phyloP scores from a whole-genome alignment of 2,888 invertebrate genomes.

The Holacanthella duospinosa region DNA sequence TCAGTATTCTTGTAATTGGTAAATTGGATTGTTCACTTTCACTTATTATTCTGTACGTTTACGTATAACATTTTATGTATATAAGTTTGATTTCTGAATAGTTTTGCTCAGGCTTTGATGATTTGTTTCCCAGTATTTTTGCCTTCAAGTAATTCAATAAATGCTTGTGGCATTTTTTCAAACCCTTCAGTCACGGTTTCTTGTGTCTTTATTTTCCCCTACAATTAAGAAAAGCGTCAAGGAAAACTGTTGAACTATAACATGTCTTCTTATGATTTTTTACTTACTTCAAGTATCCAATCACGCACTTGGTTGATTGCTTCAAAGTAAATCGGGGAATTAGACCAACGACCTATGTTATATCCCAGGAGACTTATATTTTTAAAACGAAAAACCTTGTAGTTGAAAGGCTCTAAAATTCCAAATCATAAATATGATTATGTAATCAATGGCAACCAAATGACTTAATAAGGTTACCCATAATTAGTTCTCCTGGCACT shows the following conservation, averaged over 20 bases:
- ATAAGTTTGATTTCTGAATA: neutral
- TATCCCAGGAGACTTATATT: slow-evolving; percentile 57
- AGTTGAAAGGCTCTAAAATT: slow-evolving; percentile 45
- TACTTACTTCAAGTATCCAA: slow-evolving; percentile 28
- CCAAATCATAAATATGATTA: slow-evolving; percentile 1
- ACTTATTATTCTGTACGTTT: neutral
- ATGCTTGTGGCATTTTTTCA: slow-evolving; percentile 60
- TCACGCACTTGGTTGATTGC: slow-evolving; percentile 47
- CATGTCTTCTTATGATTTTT: no score
- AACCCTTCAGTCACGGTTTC: slow-evolving; percentile 63
- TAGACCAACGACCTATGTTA: slow-evolving; percentile 47
- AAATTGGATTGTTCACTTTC: neutral
- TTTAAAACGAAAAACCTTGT: slow-evolving; percentile 48
- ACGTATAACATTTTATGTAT: neutral
- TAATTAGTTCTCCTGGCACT: slow-evolving; percentile 13
- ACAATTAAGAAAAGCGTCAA: no score
- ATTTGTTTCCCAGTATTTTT: slow-evolving; percentile 61
- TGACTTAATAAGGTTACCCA: slow-evolving; percentile 13
- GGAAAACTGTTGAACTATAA: no score
- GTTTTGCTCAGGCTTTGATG: slow-evolving; percentile 41
- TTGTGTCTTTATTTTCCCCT: slow-evolving; percentile 57
- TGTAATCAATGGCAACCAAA: neutral
- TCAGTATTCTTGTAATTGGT: neutral
- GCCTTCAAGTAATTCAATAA: slow-evolving; percentile 54
- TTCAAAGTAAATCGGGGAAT: slow-evolving; percentile 48